Conservation (phyloP, 2,113 vertebrate genomes). For the Archocentrus centrarchus region DNA sequence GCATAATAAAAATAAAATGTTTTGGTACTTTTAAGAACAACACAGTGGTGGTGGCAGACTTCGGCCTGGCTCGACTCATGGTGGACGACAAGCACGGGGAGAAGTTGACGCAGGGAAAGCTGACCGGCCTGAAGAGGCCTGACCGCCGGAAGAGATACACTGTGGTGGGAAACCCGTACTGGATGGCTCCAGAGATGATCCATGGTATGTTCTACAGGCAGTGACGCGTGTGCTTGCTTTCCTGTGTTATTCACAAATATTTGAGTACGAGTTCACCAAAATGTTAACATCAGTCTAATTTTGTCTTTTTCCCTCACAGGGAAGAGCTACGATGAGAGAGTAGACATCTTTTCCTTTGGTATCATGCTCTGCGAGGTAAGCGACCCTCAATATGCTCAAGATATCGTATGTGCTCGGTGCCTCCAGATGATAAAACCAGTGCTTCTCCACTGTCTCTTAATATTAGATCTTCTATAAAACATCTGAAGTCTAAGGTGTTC, state of each 20-base stretch:
- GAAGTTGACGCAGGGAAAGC: constrained; percentile 79
- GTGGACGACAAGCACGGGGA: constrained; percentile 90
- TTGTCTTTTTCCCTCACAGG: constrained; percentile 75
- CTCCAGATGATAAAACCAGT: too few species aligned
- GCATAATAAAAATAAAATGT: neutral
- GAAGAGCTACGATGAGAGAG: constrained; percentile 95
- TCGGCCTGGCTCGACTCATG: constrained; percentile 93
- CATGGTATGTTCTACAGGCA: constrained; percentile 84
- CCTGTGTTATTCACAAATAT: neutral
- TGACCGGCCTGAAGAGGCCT: constrained; percentile 87
- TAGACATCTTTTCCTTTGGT: constrained; percentile 98
- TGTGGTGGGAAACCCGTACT: constrained; percentile 98
- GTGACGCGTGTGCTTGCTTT: neutral
- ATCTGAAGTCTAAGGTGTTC: neutral
- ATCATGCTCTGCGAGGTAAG: constrained; percentile 96
- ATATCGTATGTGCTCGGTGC: too few species aligned
- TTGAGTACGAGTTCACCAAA: neutral
- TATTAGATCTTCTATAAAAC: too few species aligned
- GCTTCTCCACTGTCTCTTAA: too few species aligned
- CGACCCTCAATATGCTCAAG: neutral
- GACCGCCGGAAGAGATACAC: constrained; percentile 97
- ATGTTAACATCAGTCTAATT: neutral
- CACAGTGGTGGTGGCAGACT: constrained; percentile 95
- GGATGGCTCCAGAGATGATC: constrained; percentile 99
- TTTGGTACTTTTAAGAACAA: constrained; percentile 64